Evolutionary conservation across 2,113 vertebrate species (phyloP), one percentile per base, ranked within the genome.

Genomic region (Ceratotherium simum): DNA sequence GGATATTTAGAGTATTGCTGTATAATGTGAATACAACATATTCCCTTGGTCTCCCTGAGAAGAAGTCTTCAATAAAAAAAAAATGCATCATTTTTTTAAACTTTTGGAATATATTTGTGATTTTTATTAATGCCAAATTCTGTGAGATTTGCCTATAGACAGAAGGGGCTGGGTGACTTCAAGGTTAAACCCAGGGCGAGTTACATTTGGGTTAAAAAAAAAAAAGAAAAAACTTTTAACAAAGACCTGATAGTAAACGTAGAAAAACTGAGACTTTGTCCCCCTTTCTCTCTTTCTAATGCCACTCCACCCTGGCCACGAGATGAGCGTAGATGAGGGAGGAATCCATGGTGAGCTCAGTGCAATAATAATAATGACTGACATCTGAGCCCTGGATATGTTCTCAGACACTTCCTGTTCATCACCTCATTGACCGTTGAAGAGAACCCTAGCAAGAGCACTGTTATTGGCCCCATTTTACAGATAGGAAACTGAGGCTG

Each of bases 31-130:
- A 42, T 36, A 36, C 9, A 48, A 9, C 62, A 8, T 25, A 39
- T 42, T 60, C 12, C 27, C 56, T 51, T 67, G 12, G 5, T 39
- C 80, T 20, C 51, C 6, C 54, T 48, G 48, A 76, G 46, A 83
- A 83, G 33, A 83, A 83, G 33, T 0, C 17, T 62, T 76, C 67
- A 21, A 20, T 76, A 65, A 21, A 54, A n/a, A n/a, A 13, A 25
- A 88, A 36, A 1, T 13, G 31, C 48, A 87, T 80, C 72, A 54
- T 91, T 96, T 88, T 84, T 73, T 64, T 88, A 73, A 83, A n/a
- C 25, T 46, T 65, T 60, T 6, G 16, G 48, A 83, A 93, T 23
- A 1, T 88, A 97, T 58, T 79, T 87, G 33, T 93, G 12, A 42
- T 36, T 88, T 79, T 95, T 84, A 88, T 13, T 69, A 29, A 84